phyloP scores from a whole-genome alignment of 2,888 invertebrate genomes.

The Drosophila flavopinicola region DNA sequence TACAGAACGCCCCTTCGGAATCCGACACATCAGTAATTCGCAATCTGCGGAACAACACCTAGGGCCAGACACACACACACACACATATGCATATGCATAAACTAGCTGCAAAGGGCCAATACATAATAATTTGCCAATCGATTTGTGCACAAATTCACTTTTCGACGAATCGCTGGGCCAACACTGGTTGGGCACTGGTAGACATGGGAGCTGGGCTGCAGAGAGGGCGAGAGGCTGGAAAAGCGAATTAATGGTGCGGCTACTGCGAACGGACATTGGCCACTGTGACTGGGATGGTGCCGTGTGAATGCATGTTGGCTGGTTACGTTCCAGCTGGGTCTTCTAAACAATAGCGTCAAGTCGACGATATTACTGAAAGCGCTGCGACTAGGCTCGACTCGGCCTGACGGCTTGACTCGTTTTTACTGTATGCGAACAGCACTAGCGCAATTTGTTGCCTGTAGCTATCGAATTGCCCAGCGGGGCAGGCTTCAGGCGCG shows the following conservation, averaged over 20 bases:
- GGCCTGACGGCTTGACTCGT: conserved; percentile 28
- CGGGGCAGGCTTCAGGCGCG: conserved; percentile 68
- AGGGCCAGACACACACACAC: conserved; percentile 54
- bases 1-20: conserved; percentile 46
- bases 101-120: conserved; percentile 38
- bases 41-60: conserved; percentile 75
- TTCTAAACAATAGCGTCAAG: conserved; percentile 68
- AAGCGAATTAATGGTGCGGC: conserved; percentile 45
- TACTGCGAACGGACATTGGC: conserved; percentile 40
- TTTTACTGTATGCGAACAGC: conserved; percentile 23
- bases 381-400: conserved; percentile 37
- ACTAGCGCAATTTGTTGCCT: conserved; percentile 58
- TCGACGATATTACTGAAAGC: conserved; percentile 57
- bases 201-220: not conserved
- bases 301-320: conserved; percentile 6
- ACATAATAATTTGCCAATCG: conserved; percentile 78
- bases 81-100: not conserved
- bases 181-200: conserved; percentile 14
- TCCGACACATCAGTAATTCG: conserved; percentile 54
- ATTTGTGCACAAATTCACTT: conserved; percentile 71
- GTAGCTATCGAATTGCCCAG: conserved; percentile 51
- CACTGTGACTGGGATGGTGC: conserved; percentile 16
- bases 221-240: not conserved
- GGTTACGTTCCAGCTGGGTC: conserved; percentile 46
- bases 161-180: conserved; percentile 47